A percentile compares a stretch with the other conserved stretches of the same genome.
phyloP scores from a whole-genome alignment of 2,113 vertebrate species.

The Bubo blakistoni region DNA sequence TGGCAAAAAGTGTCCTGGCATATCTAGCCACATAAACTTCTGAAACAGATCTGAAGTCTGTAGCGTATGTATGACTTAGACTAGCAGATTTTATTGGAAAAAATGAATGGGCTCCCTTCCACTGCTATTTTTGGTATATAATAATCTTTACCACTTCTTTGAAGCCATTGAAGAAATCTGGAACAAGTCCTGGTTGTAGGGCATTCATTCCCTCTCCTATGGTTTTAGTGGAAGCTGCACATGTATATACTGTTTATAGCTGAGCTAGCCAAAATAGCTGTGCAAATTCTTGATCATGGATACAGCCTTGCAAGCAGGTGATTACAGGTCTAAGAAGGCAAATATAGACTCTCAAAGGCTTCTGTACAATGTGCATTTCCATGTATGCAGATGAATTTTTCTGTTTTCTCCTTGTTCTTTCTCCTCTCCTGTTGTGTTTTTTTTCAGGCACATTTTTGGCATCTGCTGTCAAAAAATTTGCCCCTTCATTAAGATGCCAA shows the following conservation, averaged over 20 bases:
- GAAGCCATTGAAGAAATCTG: background rate
- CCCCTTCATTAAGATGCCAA: background rate
- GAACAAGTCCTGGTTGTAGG: background rate
- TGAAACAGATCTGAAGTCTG: background rate
- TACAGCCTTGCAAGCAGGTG: background rate
- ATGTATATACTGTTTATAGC: background rate
- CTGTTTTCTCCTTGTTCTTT: background rate
- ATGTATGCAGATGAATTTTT: background rate
- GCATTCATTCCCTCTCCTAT: background rate
- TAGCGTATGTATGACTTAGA: background rate
- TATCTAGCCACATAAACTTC: background rate
- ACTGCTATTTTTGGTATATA: background rate
- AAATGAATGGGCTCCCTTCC: background rate
- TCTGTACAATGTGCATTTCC: background rate
- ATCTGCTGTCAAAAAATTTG: background rate
- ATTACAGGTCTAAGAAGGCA: background rate
- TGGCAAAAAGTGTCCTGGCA: background rate
- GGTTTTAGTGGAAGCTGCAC: background rate
- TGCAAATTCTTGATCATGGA: background rate
- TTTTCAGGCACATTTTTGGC: background rate
- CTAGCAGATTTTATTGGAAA: background rate
- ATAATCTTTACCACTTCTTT: background rate
- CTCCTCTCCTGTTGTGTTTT: background rate
- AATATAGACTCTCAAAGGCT: background rate
- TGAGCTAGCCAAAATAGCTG: background rate